A percentile compares a stretch with the other conserved stretches of the same genome.
Evolutionary conservation across 30 jellyfish, hydroid and myxozoan genomes (phyloP).

Genomic region (Hydra vulgaris): DNA sequence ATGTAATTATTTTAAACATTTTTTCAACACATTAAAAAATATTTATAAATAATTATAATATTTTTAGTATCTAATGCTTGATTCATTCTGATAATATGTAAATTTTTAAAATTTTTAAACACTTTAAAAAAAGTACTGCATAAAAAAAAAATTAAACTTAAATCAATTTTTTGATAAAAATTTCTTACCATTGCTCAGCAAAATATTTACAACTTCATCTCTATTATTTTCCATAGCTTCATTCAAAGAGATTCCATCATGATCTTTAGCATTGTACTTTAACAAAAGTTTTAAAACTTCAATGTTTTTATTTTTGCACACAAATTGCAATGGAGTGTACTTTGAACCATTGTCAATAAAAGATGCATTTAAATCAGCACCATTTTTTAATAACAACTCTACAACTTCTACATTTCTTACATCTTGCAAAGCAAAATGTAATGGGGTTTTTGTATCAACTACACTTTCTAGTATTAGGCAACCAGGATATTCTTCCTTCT

Average conservation of each 20-base stretch:
- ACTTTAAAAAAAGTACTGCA: no score
- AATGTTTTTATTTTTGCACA: neutral
- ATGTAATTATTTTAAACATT: no score
- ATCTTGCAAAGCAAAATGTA: neutral
- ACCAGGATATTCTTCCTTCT: neutral
- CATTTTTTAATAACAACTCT: neutral
- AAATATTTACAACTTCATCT: neutral
- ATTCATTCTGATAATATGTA: no score
- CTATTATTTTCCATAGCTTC: neutral
- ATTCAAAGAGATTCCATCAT: neutral
- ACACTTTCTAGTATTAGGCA: neutral
- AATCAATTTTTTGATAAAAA: no score
- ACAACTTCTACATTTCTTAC: neutral
- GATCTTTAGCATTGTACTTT: neutral
- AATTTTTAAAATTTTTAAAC: no score
- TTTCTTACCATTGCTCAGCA: neutral
- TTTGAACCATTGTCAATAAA: neutral
- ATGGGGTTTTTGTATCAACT: neutral
- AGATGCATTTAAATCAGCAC: neutral
- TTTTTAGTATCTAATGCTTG: no score
- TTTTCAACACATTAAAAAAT: no score
- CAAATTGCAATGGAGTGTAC: neutral
- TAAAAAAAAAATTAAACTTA: neutral
- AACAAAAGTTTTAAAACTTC: neutral
- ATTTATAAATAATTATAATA: no score